phyloP scores from a whole-genome alignment of 2,113 vertebrate species.

The Vombatus ursinus region DNA sequence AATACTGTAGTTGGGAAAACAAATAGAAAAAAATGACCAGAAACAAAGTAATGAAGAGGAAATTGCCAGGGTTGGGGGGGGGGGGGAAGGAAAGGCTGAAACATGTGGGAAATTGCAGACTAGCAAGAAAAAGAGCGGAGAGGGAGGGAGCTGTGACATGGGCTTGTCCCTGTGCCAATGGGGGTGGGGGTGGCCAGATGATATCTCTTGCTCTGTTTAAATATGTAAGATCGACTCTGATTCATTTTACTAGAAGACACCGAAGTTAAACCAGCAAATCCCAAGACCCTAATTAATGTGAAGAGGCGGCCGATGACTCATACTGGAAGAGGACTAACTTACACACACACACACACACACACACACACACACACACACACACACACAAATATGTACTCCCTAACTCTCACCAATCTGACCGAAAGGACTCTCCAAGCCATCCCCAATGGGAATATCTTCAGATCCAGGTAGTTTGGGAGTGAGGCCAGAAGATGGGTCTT shows the following conservation, averaged over 20 bases:
- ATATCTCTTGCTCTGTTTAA: constrained; percentile 47
- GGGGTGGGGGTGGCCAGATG: constrained; percentile 69
- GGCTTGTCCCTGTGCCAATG: constrained; percentile 38
- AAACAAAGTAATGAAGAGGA: constrained; percentile 31
- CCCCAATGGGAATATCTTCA: neutral
- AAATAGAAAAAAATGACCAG: constrained; percentile 4
- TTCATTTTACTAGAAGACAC: constrained; percentile 74
- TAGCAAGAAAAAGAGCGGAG: neutral
- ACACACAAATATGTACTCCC: neutral
- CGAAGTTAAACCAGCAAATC: constrained; percentile 71
- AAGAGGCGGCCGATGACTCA: constrained; percentile 83
- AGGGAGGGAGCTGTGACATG: neutral
- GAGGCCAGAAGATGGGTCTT: neutral
- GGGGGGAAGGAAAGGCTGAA: neutral
- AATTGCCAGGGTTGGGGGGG: constrained; percentile 9
- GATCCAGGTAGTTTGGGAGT: neutral
- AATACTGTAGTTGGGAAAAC: constrained; percentile 55
- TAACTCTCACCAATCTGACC: neutral
- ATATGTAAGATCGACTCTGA: constrained; percentile 66
- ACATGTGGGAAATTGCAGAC: constrained; percentile 63
- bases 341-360: neutral
- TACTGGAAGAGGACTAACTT: constrained; percentile 72
- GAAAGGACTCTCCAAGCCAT: constrained; percentile 33
- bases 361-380: neutral
- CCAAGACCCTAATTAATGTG: constrained; percentile 43